These are phyloP conservation scores for Tragopan temminckii DNA, from an alignment of 2,797 vertebrate genomes.

Conservation along the genomic window DNA sequence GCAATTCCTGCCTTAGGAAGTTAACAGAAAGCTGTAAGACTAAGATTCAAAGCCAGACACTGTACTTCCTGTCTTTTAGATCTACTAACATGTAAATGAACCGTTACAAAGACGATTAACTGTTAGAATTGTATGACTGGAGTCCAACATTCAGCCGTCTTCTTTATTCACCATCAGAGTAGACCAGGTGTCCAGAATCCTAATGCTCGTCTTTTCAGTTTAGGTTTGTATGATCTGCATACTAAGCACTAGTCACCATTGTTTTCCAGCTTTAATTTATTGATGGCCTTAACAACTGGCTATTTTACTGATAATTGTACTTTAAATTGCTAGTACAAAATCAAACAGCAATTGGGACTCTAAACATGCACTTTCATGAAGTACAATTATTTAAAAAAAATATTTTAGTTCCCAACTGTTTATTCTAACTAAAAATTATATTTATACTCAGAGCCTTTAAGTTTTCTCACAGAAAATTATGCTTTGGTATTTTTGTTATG, in stretches of 20 bases:
- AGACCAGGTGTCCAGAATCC: constrained; percentile 83
- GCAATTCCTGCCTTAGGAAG: constrained; percentile 67
- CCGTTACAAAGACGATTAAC: constrained; percentile 85
- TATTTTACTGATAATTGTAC: constrained; percentile 71
- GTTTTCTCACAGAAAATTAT: neutral
- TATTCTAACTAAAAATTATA: constrained; percentile 5
- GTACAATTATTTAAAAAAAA: neutral
- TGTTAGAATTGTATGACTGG: constrained; percentile 78
- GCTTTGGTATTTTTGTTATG: neutral
- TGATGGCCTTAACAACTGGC: constrained; percentile 75
- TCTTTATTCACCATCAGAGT: constrained; percentile 71
- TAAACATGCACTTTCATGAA: constrained; percentile 39
- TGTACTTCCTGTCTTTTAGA: constrained; percentile 86
- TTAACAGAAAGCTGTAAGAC: constrained; percentile 75
- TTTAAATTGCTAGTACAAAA: constrained; percentile 78
- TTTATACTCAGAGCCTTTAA: neutral
- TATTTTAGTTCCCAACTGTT: neutral
- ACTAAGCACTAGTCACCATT: constrained; percentile 82
- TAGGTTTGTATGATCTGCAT: constrained; percentile 76
- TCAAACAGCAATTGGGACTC: constrained; percentile 57
- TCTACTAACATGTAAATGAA: constrained; percentile 86
- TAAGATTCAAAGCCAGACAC: constrained; percentile 80
- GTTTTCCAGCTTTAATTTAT: constrained; percentile 80
- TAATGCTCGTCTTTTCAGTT: constrained; percentile 82
- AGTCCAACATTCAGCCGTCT: constrained; percentile 78